A percentile compares a stretch with the other conserved stretches of the same genome.
Conservation (phyloP, 2,797 vertebrate species). For the Poliocrania exsul region DNA sequence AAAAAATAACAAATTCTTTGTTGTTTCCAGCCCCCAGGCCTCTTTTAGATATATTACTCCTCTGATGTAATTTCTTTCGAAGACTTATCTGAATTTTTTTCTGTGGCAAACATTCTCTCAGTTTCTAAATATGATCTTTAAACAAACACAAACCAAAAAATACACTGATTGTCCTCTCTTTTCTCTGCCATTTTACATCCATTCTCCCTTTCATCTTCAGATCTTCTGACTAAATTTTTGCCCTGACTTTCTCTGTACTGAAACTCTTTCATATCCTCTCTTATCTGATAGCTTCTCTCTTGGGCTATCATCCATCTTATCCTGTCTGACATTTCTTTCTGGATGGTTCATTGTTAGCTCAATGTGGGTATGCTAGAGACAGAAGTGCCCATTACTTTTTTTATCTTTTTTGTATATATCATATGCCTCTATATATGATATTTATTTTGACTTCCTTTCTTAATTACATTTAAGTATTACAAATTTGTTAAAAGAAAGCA, state of each 20-base stretch:
- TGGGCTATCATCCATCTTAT: neutral
- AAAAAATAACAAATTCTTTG: neutral
- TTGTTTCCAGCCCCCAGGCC: neutral
- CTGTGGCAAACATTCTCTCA: fast-evolving
- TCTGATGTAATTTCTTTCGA: neutral
- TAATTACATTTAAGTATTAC: neutral
- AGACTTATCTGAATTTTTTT: neutral
- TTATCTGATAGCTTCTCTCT: neutral
- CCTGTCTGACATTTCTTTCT: neutral
- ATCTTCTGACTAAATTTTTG: neutral
- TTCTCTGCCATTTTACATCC: neutral
- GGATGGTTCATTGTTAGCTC: neutral
- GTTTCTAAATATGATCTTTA: neutral
- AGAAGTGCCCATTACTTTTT: neutral
- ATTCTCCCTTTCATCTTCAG: neutral
- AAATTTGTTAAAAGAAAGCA: neutral
- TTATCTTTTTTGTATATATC: fast-evolving
- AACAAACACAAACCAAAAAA: neutral
- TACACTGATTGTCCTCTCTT: neutral
- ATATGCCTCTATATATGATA: neutral
- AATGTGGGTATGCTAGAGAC: neutral
- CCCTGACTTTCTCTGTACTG: neutral
- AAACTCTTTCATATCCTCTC: neutral
- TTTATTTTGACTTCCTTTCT: neutral
- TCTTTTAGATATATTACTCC: neutral